Evolutionary conservation across 2,797 vertebrate genomes (phyloP).

Genomic region (Melanotaenia parkinsoni): DNA sequence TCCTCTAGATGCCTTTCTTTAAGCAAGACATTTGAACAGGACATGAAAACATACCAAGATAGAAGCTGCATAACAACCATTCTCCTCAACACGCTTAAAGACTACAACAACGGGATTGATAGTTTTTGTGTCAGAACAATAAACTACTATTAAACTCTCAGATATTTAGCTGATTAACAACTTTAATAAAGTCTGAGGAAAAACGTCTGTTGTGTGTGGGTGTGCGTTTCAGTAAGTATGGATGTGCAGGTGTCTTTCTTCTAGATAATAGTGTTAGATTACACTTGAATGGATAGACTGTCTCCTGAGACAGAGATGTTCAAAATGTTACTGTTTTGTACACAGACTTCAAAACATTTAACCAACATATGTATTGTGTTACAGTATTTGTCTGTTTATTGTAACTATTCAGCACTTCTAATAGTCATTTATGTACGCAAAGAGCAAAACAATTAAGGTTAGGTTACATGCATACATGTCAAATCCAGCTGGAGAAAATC

Average conservation of each 20-base stretch:
- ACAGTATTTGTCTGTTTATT: background rate
- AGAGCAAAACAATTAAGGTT: background rate
- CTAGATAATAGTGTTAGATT: slow-evolving; percentile 10
- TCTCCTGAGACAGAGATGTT: slow-evolving; percentile 3
- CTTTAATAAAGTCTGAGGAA: background rate
- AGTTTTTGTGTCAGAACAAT: background rate
- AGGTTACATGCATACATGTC: background rate
- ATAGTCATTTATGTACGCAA: background rate
- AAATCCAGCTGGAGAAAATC: slow-evolving; percentile 6
- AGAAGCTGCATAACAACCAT: background rate
- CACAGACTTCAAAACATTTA: background rate
- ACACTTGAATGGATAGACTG: slow-evolving; percentile 4
- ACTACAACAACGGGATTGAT: background rate
- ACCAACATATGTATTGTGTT: background rate
- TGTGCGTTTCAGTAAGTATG: slow-evolving; percentile 7
- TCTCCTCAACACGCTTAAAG: background rate
- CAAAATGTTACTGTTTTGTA: background rate
- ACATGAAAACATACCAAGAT: slow-evolving; percentile 2
- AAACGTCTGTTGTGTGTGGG: background rate
- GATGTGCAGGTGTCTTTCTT: slow-evolving; percentile 2
- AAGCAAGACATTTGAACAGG: background rate
- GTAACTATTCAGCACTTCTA: background rate
- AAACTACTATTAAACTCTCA: background rate
- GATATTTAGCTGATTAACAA: background rate
- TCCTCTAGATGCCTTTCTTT: background rate